phyloP scores from a whole-genome alignment of 2,113 vertebrate genomes.

The Strix uralensis region DNA sequence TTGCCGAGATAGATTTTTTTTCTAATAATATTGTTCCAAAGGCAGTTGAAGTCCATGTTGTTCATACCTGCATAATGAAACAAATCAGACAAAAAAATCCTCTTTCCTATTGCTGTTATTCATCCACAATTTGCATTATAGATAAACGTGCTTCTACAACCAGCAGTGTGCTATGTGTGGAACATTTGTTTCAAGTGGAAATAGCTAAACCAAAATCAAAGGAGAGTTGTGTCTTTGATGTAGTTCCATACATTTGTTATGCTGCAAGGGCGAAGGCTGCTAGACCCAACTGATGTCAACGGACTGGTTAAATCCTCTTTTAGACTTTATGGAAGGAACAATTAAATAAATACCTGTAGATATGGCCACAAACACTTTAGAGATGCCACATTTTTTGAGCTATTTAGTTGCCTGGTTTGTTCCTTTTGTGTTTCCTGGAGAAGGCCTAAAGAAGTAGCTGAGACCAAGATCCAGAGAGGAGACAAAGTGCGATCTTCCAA shows the following conservation, averaged over 20 bases:
- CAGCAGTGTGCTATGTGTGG: background rate
- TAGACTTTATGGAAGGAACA: conserved; percentile 10
- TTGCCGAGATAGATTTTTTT: background rate
- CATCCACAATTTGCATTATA: background rate
- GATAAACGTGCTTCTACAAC: background rate
- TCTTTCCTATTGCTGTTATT: background rate
- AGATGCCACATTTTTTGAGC: background rate
- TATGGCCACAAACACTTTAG: background rate
- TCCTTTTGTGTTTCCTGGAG: background rate
- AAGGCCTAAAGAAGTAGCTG: background rate
- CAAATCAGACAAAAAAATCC: background rate
- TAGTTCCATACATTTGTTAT: conserved; percentile 11
- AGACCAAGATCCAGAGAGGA: background rate
- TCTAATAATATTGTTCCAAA: background rate
- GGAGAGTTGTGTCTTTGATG: background rate
- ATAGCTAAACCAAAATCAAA: conserved; percentile 33
- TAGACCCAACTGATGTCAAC: background rate
- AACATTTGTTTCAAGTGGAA: conserved; percentile 12
- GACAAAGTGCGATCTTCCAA: background rate
- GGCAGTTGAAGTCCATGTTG: background rate
- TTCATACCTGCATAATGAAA: conserved; percentile 2
- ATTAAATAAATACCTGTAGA: conserved; percentile 9
- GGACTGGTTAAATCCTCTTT: conserved; percentile 31
- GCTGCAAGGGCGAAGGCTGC: conserved; percentile 2
- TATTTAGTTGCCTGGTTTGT: background rate